Percentiles rank a stretch among this genome's conserved stretches.
Evolutionary conservation across 2,113 vertebrate species (phyloP).

Genomic region (Galemys pyrenaicus): DNA sequence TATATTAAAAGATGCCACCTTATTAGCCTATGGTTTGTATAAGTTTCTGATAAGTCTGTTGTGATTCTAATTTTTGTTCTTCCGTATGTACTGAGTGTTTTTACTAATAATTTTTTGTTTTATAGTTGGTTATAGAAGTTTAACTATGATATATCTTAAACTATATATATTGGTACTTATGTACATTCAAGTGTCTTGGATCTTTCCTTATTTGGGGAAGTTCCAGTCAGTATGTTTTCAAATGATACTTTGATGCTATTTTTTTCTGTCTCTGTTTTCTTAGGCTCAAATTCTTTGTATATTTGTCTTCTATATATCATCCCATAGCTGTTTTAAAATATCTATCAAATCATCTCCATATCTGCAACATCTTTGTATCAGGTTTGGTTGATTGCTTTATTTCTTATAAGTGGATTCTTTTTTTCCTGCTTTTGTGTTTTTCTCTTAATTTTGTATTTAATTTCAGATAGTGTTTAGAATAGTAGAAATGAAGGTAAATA

Average conservation of each 20-base stretch:
- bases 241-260: background rate
- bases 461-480: background rate
- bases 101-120: conserved; percentile 15
- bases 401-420: background rate
- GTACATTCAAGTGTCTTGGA: too few species aligned
- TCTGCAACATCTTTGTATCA: conserved; percentile 1
- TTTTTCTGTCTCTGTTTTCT: background rate
- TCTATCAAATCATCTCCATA: background rate
- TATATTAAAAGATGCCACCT: background rate
- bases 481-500: background rate
- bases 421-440: conserved; percentile 19
- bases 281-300: background rate
- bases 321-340: conserved; percentile 32
- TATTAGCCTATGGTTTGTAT: background rate
- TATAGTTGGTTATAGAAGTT: background rate
- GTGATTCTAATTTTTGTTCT: background rate
- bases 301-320: background rate
- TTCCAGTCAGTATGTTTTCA: background rate
- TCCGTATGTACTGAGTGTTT: background rate
- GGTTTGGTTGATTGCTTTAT: background rate
- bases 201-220: conserved; percentile 7
- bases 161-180: background rate
- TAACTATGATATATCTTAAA: background rate
- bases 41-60: conserved; percentile 18
- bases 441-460: conserved; percentile 18